Percentiles rank a stretch among this genome's conserved stretches.
Evolutionary conservation across 2,797 vertebrate species (phyloP).

Genomic region (Otus scops): DNA sequence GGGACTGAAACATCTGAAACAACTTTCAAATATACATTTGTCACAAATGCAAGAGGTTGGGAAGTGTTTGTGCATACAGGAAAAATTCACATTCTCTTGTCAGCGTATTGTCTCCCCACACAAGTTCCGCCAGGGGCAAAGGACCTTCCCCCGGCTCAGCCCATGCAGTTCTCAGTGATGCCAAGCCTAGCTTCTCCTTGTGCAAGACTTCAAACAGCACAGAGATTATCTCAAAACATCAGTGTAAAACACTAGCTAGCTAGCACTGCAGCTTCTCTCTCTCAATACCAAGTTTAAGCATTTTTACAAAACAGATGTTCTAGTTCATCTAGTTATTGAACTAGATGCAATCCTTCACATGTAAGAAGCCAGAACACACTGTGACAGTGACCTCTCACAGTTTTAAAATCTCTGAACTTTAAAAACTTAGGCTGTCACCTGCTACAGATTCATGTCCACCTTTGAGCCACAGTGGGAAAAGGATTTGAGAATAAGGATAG

Average conservation of each 20-base stretch:
- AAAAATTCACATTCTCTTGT: neutral
- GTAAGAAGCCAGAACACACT: neutral
- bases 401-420: neutral
- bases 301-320: neutral
- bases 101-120: neutral
- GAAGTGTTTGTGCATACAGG: neutral
- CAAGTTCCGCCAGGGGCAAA: neutral
- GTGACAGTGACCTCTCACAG: neutral
- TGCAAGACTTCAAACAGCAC: neutral
- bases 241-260: neutral
- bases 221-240: neutral
- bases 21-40: neutral
- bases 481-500: neutral
- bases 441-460: neutral
- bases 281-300: neutral
- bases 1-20: slow-evolving; percentile 40
- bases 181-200: neutral
- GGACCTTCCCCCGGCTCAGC: neutral
- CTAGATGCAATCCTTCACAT: neutral
- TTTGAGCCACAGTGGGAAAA: neutral
- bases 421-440: neutral
- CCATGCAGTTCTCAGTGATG: rapidly evolving
- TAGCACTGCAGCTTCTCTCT: neutral
- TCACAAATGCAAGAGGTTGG: neutral
- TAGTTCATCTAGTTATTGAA: neutral